Base-by-base conservation (phyloP, 2,113 vertebrate genomes). In the Pteronura brasiliensis region DNA sequence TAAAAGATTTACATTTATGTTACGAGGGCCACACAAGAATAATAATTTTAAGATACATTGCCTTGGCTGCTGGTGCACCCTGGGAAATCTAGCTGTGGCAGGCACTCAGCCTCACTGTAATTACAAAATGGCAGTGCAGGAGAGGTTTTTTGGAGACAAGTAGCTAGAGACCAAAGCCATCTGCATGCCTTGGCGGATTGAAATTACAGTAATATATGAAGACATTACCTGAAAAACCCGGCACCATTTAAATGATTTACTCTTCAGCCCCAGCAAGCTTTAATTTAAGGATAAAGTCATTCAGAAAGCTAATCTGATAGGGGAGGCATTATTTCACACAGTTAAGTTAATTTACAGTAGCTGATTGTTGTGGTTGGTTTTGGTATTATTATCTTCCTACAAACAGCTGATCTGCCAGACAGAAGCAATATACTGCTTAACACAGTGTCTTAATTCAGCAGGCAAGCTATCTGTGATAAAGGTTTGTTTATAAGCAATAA, bases 251-350 rank as follows among this genome's bases (percentile, higher is more conserved):
- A 99, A 99, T 99, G 99, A 99, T 99, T 99, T 99, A 99, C 98
- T 99, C 99, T 98, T 99, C 99, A 95, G 98, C 98, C 98, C 98
- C 98, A 97, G 99, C 99, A 99, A 99, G 98, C 99, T 99, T 99
- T 99, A 99, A 99, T 99, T 99, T 99, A 99, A 99, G 99, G 98
- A 99, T 99, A 99, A 99, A 99, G 99, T 99, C 99, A 98, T 99
- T 99, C 98, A 98, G 98, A 98, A 98, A 98, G 98, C 98, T 99
- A 99, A 99, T 99, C 99, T 99, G 99, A 99, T 99, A 98, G 96
- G 98, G 98, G 98, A 98, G 98, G 98, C 98, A 98, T 99, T 99
- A 99, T 99, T 99, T 99, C 99, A 99, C 99, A 98, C 98, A 98
- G 99, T 99, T 99, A 99, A 99, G 99, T 99, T 99, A 99, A 99